phyloP scores from a whole-genome alignment of 2,888 invertebrate species.

The Phalangium opilio region DNA sequence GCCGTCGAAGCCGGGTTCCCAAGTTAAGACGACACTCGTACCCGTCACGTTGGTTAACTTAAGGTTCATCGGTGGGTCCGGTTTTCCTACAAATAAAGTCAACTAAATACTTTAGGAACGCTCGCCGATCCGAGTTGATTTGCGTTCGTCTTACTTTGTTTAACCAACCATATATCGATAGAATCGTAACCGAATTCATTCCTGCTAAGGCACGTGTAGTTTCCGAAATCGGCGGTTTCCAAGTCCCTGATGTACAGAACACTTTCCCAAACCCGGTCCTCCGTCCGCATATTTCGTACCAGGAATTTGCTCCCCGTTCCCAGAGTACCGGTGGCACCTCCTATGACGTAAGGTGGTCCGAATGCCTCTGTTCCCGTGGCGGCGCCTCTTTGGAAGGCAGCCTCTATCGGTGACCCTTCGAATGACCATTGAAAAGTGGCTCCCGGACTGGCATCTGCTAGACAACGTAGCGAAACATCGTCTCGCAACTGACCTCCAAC shows the following conservation, averaged over 20 bases:
- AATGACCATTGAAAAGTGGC: conserved; percentile 62
- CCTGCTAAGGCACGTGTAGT: conserved; percentile 70
- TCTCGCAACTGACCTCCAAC: conserved; percentile 66
- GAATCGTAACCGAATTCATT: conserved; percentile 67
- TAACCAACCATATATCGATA: conserved; percentile 25
- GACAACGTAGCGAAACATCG: conserved; percentile 43
- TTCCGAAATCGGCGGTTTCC: conserved; percentile 67
- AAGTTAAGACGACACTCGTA: conserved; percentile 62
- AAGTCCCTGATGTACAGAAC: conserved; percentile 63
- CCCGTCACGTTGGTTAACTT: conserved; percentile 66
- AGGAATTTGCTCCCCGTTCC: conserved; percentile 7
- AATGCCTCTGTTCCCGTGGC: too few relatives aligned
- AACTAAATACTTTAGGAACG: too few relatives aligned
- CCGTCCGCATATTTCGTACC: conserved; percentile 38
- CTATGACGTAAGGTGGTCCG: too few relatives aligned
- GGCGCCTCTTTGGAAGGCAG: too few relatives aligned
- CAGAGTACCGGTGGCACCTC: conserved; percentile 1
- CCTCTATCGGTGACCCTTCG: neutral
- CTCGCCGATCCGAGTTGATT: too few relatives aligned
- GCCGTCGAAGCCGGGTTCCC: conserved; percentile 87
- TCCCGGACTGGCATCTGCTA: conserved; percentile 61
- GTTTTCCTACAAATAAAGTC: conserved; percentile 25
- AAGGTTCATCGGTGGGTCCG: conserved; percentile 31
- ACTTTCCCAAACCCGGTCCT: conserved; percentile 63
- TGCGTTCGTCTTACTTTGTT: conserved; percentile 54